Evolutionary conservation across 1,140 invertebrate genomes (phyloP), one percentile per base, ranked within the genome.

Genomic region (Tetramorium alpestre): DNA sequence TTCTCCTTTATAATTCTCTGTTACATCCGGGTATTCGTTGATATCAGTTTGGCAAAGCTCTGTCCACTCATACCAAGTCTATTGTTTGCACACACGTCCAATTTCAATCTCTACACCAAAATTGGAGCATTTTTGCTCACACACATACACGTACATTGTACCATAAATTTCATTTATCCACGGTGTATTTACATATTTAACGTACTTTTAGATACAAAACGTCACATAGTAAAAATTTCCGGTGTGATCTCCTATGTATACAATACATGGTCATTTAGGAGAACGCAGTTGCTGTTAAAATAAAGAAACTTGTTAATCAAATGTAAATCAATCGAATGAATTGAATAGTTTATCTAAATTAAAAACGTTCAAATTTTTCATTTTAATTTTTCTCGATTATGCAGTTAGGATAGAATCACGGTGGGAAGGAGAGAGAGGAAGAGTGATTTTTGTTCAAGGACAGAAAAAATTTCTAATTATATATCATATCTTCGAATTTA

Each of bases 141-240:
- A 25, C 51, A n/a, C 51, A 5, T 18, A 54, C 51, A 47, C 11
- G 13, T 6, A 47, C 10, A 22, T 41, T 28, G 33, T 38, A 72
- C 60, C 28, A 62, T 75, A 77, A n/a, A 89, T 33, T 38, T 89
- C 54, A 54, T 47, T 87, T 73, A 3, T 60, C 22, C 47, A 90
- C 85, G 13, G 13, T 87, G 41, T 88, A 88, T 90, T 69, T 91
- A 90, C 90, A 91, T 33, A 4, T 13, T 73, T 90, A 90, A 88
- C 77, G 49, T 90, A 87, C 87, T 88, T 65, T 88, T 65, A 81
- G 28, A 88, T 78, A 91, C 84, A 91, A 91, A 91, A 91, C 22
- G 73, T 90, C 85, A 84, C 41, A 47, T 44, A 51, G 51, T 90
- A 90, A 91, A 90, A 86, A 84, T 88, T 62, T 62, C 10, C 64